Evolutionary conservation across 2,888 invertebrate genomes (phyloP).

Genomic region (Synergus japonicus): DNA sequence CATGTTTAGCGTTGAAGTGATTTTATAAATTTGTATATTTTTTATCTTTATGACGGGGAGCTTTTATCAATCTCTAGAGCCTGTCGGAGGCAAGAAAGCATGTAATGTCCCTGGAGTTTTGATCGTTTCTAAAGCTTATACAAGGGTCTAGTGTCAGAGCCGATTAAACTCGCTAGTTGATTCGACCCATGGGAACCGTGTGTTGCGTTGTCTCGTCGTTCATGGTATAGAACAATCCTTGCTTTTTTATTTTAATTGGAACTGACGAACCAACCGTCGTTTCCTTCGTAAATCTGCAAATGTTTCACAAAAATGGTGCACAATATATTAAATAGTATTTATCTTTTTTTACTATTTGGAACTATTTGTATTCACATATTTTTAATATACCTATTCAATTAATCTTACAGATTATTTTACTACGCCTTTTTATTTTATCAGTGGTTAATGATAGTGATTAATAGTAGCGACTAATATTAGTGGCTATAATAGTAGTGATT

Average conservation of each 20-base stretch:
- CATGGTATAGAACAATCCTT: not conserved
- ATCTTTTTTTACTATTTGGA: too few relatives aligned
- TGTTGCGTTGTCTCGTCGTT: conserved; percentile 14
- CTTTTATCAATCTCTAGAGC: conserved; percentile 27
- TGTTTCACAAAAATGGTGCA: not conserved
- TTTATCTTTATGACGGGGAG: not conserved
- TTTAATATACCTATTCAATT: too few relatives aligned
- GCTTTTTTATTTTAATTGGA: not conserved
- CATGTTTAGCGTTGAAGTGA: not conserved
- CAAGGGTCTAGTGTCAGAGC: conserved; percentile 48
- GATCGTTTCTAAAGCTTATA: conserved; percentile 43
- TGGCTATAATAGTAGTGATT: too few relatives aligned
- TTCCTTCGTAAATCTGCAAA: not conserved
- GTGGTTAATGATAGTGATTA: too few relatives aligned
- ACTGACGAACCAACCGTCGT: not conserved
- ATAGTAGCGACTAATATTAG: too few relatives aligned
- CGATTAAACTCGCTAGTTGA: conserved; percentile 59
- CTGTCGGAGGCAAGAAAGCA: conserved; percentile 23
- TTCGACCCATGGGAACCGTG: conserved; percentile 53
- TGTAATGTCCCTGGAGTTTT: conserved; percentile 46
- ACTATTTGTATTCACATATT: too few relatives aligned
- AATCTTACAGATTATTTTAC: too few relatives aligned
- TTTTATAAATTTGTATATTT: not conserved
- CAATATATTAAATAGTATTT: too few relatives aligned
- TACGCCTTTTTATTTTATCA: too few relatives aligned